A percentile compares a stretch with the other conserved stretches of the same genome.
These are phyloP conservation scores for Phrynocephalus forsythii DNA, from an alignment of 2,797 vertebrate genomes.

Conservation along the genomic window DNA sequence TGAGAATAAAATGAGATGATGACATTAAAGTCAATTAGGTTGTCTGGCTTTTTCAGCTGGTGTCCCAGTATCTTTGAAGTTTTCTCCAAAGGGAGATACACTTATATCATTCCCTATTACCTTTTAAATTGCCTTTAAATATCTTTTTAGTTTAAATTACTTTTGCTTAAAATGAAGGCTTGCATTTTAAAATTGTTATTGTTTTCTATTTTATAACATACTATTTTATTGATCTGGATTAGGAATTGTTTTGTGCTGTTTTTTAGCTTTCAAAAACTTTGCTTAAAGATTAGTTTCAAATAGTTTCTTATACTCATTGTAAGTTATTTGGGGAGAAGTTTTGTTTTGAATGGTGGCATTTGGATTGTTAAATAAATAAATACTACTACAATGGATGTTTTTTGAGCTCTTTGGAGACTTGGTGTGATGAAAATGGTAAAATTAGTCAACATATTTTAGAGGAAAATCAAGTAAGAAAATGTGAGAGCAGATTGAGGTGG, in stretches of 20 bases:
- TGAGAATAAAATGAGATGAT: neutral
- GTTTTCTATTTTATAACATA: neutral
- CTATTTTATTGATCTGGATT: neutral
- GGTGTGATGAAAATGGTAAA: neutral
- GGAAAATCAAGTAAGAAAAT: constrained; percentile 11
- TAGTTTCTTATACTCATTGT: neutral
- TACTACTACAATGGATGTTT: neutral
- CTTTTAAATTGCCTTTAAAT: neutral
- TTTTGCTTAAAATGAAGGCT: neutral
- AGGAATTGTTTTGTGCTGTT: neutral
- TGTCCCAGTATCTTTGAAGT: neutral
- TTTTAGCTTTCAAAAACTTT: neutral
- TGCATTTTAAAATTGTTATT: neutral
- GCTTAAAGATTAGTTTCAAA: neutral
- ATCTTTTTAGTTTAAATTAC: neutral
- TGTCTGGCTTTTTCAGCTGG: neutral
- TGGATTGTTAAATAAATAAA: neutral
- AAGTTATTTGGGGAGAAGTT: neutral
- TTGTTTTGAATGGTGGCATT: neutral
- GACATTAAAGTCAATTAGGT: neutral
- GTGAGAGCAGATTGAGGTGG: constrained; percentile 1
- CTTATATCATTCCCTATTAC: neutral
- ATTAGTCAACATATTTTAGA: constrained; percentile 10
- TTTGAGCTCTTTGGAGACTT: neutral
- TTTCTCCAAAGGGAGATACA: neutral